These are phyloP conservation scores for Lutjanus erythropterus DNA, from an alignment of 2,113 vertebrate species.

Conservation along the genomic window DNA sequence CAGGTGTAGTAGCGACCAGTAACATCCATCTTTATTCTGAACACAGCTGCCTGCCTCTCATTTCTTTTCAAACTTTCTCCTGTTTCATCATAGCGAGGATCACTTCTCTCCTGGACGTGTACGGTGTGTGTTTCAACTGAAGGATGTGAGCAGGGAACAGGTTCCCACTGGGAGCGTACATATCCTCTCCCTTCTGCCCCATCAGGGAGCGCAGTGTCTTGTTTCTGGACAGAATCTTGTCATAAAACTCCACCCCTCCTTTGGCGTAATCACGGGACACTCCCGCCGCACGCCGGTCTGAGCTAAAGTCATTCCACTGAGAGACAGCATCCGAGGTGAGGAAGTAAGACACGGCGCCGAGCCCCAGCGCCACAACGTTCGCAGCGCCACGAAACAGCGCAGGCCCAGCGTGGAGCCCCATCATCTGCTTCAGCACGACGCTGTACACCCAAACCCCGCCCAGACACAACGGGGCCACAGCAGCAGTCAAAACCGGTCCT, in stretches of 20 bases:
- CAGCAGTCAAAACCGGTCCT: conserved; percentile 82
- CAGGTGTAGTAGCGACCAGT: background rate
- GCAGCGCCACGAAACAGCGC: conserved; percentile 79
- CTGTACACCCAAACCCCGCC: conserved; percentile 86
- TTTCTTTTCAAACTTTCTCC: conserved; percentile 61
- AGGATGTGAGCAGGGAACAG: conserved; percentile 89
- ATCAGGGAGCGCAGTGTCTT: conserved; percentile 88
- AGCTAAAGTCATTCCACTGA: conserved; percentile 87
- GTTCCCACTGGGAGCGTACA: conserved; percentile 92
- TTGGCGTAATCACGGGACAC: conserved; percentile 87
- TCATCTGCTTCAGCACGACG: conserved; percentile 86
- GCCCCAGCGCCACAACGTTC: conserved; percentile 80
- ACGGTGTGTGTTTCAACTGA: conserved; percentile 89
- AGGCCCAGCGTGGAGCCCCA: conserved; percentile 85
- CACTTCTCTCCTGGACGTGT: conserved; percentile 89
- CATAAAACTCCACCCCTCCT: conserved; percentile 95
- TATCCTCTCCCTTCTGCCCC: conserved; percentile 87
- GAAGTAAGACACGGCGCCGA: conserved; percentile 85
- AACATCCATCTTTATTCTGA: background rate
- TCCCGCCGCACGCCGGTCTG: conserved; percentile 86
- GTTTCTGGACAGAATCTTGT: conserved; percentile 91
- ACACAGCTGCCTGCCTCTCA: background rate
- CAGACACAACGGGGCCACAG: conserved; percentile 88
- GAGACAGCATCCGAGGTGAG: conserved; percentile 85
- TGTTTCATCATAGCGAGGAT: conserved; percentile 85